These are phyloP conservation scores for Mugil cephalus DNA, from an alignment of 2,113 vertebrate genomes.

Conservation along the genomic window DNA sequence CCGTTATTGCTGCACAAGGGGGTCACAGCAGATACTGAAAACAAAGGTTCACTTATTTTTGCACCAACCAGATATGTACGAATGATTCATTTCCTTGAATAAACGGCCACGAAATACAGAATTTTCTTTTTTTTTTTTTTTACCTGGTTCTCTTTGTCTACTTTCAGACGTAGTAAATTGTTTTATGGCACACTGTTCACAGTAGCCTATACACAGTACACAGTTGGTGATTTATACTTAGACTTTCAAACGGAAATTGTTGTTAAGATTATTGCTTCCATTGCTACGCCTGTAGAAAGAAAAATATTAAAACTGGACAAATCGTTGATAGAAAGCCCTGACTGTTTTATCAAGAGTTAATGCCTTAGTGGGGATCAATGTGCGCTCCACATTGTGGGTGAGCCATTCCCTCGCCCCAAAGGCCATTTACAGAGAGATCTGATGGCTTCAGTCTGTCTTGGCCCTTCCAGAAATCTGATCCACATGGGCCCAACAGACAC, in stretches of 20 bases:
- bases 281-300: constrained; percentile 2
- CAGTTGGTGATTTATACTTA: neutral
- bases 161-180: too few species aligned
- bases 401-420: constrained; percentile 60
- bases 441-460: constrained; percentile 68
- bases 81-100: too few species aligned
- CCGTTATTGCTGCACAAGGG: too few species aligned
- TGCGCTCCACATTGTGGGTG: constrained; percentile 7
- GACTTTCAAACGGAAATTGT: neutral
- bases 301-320: constrained; percentile 36
- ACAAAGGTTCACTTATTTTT: too few species aligned
- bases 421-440: constrained; percentile 68
- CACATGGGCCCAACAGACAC: constrained; percentile 68
- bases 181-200: too few species aligned
- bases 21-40: too few species aligned
- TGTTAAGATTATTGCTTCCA: neutral
- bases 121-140: too few species aligned
- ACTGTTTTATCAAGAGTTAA: constrained; percentile 58
- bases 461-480: constrained; percentile 72
- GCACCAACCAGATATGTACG: too few species aligned
- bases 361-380: constrained; percentile 63
- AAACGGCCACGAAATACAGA: too few species aligned
- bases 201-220: neutral
- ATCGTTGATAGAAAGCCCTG: constrained; percentile 31
- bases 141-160: too few species aligned